Conservation (phyloP, 2,888 invertebrate genomes). For the Scaeva pyrastri region DNA sequence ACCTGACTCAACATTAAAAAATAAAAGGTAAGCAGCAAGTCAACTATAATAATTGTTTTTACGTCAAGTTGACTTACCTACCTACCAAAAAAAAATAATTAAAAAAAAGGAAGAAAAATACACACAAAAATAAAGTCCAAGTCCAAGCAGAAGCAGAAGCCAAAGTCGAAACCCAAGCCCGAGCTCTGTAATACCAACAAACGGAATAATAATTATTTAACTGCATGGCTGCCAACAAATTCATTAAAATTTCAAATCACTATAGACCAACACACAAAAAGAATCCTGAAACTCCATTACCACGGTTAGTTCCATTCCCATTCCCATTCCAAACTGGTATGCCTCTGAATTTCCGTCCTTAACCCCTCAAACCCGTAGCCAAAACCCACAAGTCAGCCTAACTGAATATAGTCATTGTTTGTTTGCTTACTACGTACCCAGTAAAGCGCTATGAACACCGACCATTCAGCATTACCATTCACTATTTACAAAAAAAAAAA, state of each 20-base stretch:
- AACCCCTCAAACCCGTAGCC: neutral
- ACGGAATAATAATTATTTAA: conserved; percentile 53
- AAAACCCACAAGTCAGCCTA: conserved; percentile 29
- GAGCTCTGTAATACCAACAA: conserved; percentile 19
- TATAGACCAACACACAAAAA: conserved; percentile 57
- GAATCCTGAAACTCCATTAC: conserved; percentile 29
- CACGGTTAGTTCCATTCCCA: conserved; percentile 13
- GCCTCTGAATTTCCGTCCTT: conserved; percentile 44
- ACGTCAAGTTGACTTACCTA: neutral
- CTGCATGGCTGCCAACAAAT: conserved; percentile 57
- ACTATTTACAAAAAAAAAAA: conserved; percentile 55
- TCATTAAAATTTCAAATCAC: conserved; percentile 67
- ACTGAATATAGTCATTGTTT: conserved; percentile 64
- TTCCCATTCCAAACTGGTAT: conserved; percentile 10
- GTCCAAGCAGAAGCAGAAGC: no score
- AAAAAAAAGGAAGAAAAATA: neutral
- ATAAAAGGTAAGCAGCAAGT: neutral
- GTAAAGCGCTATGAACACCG: conserved; percentile 43
- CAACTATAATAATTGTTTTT: conserved; percentile 22
- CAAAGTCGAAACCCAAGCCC: no score
- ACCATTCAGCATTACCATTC: conserved; percentile 27
- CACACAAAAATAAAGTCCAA: conserved; percentile 18
- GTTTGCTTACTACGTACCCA: conserved; percentile 58
- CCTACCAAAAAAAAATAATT: neutral
- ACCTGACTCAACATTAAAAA: neutral